phyloP scores from a whole-genome alignment of 1,140 invertebrate species.

The Tachypleus tridentatus region DNA sequence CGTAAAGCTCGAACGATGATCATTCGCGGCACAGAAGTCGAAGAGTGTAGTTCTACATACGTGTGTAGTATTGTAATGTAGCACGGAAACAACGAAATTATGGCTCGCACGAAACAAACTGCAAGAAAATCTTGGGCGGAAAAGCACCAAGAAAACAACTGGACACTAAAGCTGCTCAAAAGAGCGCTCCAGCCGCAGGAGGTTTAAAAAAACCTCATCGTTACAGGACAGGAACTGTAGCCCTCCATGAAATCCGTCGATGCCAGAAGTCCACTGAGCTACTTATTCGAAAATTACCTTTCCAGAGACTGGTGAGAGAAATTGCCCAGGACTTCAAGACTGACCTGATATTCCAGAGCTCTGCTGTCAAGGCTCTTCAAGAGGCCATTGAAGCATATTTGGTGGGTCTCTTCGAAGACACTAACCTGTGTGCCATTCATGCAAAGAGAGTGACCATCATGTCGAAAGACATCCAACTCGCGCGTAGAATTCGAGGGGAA shows the following conservation, averaged over 20 bases:
- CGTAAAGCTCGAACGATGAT: no score
- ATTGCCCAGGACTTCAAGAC: slow-evolving; percentile 68
- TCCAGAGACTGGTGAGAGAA: slow-evolving; percentile 45
- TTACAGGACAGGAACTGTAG: slow-evolving; percentile 36
- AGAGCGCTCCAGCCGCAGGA: slow-evolving; percentile 64
- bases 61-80: no score
- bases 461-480: no score
- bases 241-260: slow-evolving; percentile 43
- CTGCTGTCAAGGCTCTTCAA: slow-evolving; percentile 57
- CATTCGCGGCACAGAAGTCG: no score
- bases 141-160: slow-evolving; percentile 76
- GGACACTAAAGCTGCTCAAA: slow-evolving; percentile 58
- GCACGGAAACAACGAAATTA: slow-evolving; percentile 26
- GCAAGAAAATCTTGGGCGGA: slow-evolving; percentile 64
- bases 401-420: no score
- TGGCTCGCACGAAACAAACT: slow-evolving; percentile 78
- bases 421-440: no score
- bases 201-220: slow-evolving; percentile 62
- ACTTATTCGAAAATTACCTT: slow-evolving; percentile 44
- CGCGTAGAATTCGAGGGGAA: no score
- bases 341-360: slow-evolving; percentile 65
- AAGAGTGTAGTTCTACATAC: no score
- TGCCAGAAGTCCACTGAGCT: slow-evolving; percentile 59
- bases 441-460: no score
- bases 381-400: slow-evolving; percentile 12